Percentiles rank a stretch among this genome's conserved stretches.
Evolutionary conservation across 2,797 vertebrate species (phyloP).

Genomic region (Micromesistius poutassou): DNA sequence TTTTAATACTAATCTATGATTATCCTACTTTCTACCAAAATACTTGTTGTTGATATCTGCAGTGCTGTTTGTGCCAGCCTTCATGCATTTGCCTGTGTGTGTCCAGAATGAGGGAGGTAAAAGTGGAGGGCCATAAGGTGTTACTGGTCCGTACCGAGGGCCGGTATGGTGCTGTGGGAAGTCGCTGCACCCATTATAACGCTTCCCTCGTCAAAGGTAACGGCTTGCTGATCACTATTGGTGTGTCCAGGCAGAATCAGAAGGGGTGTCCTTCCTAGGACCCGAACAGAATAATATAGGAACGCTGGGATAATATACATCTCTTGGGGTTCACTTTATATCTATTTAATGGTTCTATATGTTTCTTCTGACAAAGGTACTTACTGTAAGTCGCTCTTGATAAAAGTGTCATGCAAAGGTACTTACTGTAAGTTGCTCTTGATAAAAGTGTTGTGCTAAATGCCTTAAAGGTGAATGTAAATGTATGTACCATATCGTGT

Average conservation of each 20-base stretch:
- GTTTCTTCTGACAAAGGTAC: too few relatives aligned
- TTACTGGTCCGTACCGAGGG: slow-evolving; percentile 75
- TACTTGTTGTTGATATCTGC: background rate
- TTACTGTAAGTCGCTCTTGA: too few relatives aligned
- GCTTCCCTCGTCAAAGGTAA: slow-evolving; percentile 83
- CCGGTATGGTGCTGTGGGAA: slow-evolving; percentile 78
- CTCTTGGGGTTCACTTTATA: background rate
- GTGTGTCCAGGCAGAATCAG: background rate
- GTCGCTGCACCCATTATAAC: slow-evolving; percentile 79
- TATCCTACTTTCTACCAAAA: background rate
- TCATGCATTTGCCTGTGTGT: background rate
- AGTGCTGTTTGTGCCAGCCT: background rate
- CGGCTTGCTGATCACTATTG: background rate
- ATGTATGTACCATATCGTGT: background rate
- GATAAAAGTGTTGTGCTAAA: too few relatives aligned
- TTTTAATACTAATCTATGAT: background rate
- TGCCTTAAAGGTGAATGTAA: background rate
- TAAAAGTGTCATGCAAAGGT: too few relatives aligned
- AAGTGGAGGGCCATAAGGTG: slow-evolving; percentile 71
- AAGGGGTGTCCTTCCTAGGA: background rate
- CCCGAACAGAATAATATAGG: background rate
- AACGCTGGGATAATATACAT: background rate
- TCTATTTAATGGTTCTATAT: too few relatives aligned
- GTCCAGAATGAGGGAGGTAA: slow-evolving; percentile 80
- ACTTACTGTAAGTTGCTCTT: too few relatives aligned